Percentiles rank a stretch among this genome's conserved stretches.
Evolutionary conservation across 92 coral and sea anemone genomes (phyloP).

Genomic region (Anthopleura xanthogrammica): DNA sequence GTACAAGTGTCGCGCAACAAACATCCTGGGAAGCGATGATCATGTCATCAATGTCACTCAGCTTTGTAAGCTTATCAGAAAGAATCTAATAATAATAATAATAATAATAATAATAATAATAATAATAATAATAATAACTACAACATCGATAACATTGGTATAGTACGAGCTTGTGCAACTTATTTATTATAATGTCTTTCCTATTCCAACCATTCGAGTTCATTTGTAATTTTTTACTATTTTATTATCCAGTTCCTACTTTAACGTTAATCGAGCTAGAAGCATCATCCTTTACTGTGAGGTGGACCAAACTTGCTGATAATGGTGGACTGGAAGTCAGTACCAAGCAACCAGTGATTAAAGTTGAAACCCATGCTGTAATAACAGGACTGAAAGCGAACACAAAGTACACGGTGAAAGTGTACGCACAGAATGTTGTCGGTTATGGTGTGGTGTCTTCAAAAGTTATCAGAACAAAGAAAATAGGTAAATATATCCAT

Average conservation of each 20-base stretch:
- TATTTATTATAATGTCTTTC: too few species aligned
- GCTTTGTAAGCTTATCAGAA: neutral
- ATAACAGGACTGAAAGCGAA: neutral
- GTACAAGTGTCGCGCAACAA: slow-evolving; percentile 13
- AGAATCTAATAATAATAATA: too few species aligned
- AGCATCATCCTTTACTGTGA: neutral
- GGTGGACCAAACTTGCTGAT: neutral
- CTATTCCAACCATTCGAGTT: too few species aligned
- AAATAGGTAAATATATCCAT: neutral
- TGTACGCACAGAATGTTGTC: neutral
- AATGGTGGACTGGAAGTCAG: neutral
- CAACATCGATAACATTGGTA: too few species aligned
- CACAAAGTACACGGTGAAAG: neutral
- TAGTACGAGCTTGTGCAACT: too few species aligned
- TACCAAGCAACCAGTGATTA: neutral
- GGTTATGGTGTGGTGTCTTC: neutral
- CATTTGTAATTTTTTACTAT: neutral
- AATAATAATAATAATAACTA: too few species aligned
- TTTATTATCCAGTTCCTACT: neutral
- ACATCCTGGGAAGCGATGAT: neutral
- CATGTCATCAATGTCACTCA: slow-evolving; percentile 5
- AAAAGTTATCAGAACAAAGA: neutral
- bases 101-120: too few species aligned
- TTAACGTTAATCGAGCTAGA: neutral
- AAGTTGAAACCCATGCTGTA: neutral